Evolutionary conservation across 2,113 vertebrate species (phyloP).

Genomic region (Thalassarche chlororhynchos): DNA sequence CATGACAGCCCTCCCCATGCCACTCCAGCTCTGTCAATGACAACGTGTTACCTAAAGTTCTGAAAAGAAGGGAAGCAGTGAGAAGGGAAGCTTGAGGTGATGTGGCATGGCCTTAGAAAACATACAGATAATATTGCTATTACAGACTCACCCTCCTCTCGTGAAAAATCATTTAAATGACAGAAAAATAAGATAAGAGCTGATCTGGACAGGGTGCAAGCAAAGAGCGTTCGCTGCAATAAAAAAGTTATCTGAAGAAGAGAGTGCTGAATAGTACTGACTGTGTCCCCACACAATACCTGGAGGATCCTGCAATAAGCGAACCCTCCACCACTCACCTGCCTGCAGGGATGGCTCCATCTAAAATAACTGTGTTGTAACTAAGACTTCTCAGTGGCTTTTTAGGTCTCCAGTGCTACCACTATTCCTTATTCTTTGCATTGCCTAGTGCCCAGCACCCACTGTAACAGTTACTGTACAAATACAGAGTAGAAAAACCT

Average conservation of each 20-base stretch:
- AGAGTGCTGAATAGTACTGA: not conserved
- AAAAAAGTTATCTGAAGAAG: not conserved
- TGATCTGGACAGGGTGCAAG: not conserved
- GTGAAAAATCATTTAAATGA: not conserved
- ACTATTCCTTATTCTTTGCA: not conserved
- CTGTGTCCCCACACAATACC: not conserved
- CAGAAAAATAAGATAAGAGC: not conserved
- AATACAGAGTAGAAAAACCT: not conserved
- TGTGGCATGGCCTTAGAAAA: not conserved
- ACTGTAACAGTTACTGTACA: not conserved
- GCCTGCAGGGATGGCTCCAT: not conserved
- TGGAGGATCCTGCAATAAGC: not conserved
- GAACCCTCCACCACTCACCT: not conserved
- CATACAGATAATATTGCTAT: not conserved
- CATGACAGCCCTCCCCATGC: not conserved
- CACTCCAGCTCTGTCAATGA: not conserved
- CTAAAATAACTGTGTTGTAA: not conserved
- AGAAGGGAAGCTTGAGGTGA: not conserved
- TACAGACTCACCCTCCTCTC: not conserved
- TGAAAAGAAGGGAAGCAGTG: not conserved
- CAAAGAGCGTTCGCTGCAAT: not conserved
- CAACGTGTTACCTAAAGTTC: rapidly evolving
- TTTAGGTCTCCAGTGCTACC: not conserved
- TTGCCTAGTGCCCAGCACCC: not conserved
- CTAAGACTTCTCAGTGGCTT: not conserved